Evolutionary conservation across 2,797 vertebrate genomes (phyloP).

Genomic region (Syndactyla subalaris): DNA sequence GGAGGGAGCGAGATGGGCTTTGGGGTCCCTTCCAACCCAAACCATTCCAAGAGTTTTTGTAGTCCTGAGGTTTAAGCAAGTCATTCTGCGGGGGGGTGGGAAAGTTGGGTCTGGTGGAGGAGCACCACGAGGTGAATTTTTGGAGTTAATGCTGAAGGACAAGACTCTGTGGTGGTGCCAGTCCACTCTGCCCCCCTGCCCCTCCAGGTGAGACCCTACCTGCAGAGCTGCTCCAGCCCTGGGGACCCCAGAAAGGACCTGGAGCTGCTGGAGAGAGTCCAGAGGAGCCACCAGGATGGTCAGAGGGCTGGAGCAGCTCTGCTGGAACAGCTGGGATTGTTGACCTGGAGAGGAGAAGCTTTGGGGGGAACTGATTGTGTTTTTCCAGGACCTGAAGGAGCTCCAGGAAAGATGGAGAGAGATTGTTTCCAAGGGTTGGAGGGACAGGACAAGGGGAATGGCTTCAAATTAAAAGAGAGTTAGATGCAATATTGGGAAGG

Average conservation of each 20-base stretch:
- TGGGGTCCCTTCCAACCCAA: not conserved
- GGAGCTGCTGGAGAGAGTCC: not conserved
- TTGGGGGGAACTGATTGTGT: not conserved
- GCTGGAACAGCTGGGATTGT: not conserved
- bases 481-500: not conserved
- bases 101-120: not conserved
- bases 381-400: not conserved
- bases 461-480: not conserved
- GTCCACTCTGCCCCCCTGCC: not conserved
- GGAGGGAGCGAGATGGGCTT: not conserved
- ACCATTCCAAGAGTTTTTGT: not conserved
- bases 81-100: not conserved
- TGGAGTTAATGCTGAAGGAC: not conserved
- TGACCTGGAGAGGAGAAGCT: not conserved
- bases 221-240: not conserved
- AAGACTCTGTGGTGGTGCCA: not conserved
- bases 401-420: not conserved
- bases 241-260: not conserved
- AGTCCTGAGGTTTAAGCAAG: not conserved
- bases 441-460: not conserved
- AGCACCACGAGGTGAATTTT: rapidly evolving
- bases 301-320: not conserved
- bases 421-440: not conserved
- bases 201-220: not conserved
- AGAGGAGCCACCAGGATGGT: not conserved